Percentiles rank a stretch among this genome's conserved stretches.
phyloP scores from a whole-genome alignment of 1,140 invertebrate species.

The Drosophila littoralis region DNA sequence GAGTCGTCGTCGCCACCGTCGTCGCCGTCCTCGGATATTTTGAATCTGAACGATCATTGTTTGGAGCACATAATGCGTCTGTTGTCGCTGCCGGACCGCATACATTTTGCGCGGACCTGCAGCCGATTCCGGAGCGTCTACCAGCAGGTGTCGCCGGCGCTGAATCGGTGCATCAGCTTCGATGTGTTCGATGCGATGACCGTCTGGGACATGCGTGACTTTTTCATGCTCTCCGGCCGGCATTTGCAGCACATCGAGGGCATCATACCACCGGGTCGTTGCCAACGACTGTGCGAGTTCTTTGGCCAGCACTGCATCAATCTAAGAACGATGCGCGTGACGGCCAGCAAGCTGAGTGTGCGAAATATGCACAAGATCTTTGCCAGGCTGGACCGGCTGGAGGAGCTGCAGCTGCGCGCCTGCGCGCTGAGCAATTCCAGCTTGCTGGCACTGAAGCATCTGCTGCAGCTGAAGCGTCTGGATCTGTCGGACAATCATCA shows the following conservation, averaged over 20 bases:
- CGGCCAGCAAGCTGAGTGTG: slow-evolving; percentile 17
- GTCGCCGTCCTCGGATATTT: background rate
- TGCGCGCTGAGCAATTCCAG: slow-evolving; percentile 4
- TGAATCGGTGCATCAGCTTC: slow-evolving; percentile 12
- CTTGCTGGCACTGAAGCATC: slow-evolving; percentile 6
- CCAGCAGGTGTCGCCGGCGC: slow-evolving; percentile 5
- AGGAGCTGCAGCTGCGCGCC: slow-evolving; percentile 21
- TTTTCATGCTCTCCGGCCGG: slow-evolving; percentile 37
- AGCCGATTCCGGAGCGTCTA: slow-evolving; percentile 29
- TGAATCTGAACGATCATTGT: slow-evolving; percentile 38
- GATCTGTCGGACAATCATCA: slow-evolving; percentile 32
- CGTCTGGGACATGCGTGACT: slow-evolving; percentile 49
- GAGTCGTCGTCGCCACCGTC: background rate
- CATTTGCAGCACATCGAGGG: slow-evolving; percentile 32
- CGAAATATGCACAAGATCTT: slow-evolving; percentile 42
- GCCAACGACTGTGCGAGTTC: slow-evolving; percentile 40
- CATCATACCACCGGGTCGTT: slow-evolving; percentile 26
- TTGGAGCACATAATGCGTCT: slow-evolving; percentile 24
- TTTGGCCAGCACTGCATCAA: slow-evolving; percentile 38
- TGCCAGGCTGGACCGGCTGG: background rate
- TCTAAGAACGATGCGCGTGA: slow-evolving; percentile 11
- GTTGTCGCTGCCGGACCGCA: slow-evolving; percentile 21
- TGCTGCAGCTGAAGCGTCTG: slow-evolving; percentile 3
- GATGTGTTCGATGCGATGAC: slow-evolving; percentile 31
- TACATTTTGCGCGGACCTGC: slow-evolving; percentile 40